Evolutionary conservation across 2,888 invertebrate genomes (phyloP), one percentile per base, ranked within the genome.

Genomic region (Scaptomyza tumidula): DNA sequence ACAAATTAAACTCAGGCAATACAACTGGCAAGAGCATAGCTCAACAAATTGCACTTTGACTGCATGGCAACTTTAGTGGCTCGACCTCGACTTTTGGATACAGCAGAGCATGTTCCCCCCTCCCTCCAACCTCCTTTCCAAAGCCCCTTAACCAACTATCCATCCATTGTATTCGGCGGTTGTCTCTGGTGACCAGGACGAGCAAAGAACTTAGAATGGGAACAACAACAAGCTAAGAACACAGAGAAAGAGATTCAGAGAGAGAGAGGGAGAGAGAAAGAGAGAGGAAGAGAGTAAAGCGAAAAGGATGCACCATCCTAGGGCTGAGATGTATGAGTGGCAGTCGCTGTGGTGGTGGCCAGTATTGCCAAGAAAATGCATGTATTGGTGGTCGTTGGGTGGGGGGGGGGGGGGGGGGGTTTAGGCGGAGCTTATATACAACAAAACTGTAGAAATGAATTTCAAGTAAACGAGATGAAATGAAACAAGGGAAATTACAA

Each of bases 401-500:
- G 13, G 29, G 37, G 6, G 29, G 49, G 50, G 24, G 14, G 7
- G 41, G 13, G 29, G 37, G 6, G 29, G 49, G 10, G 39, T 33
- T 14, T 24, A 41, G 10, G 14, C 43, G 14, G 13, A 48, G 50
- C 29, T 29, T 19, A 37, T 37, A 56, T 48, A 77, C 56, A 58
- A 62, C 61, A 73, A 72, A 86, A 68, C 69, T 61, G 76, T 67
- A 65, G 81, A 85, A 88, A 88, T 86, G 88, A 81, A 86, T 88
- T 86, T 86, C 80, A 79, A 83, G 83, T 82, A 80, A 83, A 69
- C 83, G 87, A 88, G 88, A 84, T 84, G 85, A 86, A 83, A 87
- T 88, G 85, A 85, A 88, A 85, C 85, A 88, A 84, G 85, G 87
- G 88, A 85, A 85, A 85, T 88, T 88, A 85, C 85, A 88, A 85